Base-by-base conservation (phyloP, 2,888 invertebrate genomes). In the Baccha elongata region DNA sequence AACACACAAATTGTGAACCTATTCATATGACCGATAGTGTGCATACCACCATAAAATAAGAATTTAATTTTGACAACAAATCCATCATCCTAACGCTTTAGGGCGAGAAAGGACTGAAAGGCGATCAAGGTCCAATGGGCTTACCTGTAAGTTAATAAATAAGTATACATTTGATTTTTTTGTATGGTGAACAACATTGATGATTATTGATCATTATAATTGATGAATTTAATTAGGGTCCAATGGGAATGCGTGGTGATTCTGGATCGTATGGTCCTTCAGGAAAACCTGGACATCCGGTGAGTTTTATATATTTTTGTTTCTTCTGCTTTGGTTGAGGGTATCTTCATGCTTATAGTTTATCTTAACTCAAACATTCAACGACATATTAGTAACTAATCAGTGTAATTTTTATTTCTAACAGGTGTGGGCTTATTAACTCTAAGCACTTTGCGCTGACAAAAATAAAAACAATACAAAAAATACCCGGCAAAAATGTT, bases 121-220 rank as follows among this genome's bases (percentile, higher is more conserved):
- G 91, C 46, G 91, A 91, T 87, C 90, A 89, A 84, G 98, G 98
- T 86, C 98, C 98, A 68, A 98, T 98, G 97, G 98, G 98, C 88
- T 92, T 98, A 88, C 98, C 98, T 90, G 98, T 98, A 93, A 94
- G 96, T 95, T 88, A 86, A 76, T 75, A 32, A 32, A 5, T 32
- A 32, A 32, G 8, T 7, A 73, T 50, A 26, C 13, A 53, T 84
- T 52, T 52, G 40, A 46, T 55, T 32, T 60, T 55, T 62, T 23
- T 44, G 11, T n/a, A 80, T 37, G 19, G 19, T 75, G 13, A 67
- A 15, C 48, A 50, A 65, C 53, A 62, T 67, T 78, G 26, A 60
- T 69, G 21, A 40, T 44, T 72, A 65, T 75, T 52, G 69, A 81
- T 74, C 40, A n/a, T n/a, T n/a, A n/a, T n/a, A 67, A 64, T 79